phyloP scores from a whole-genome alignment of 30 jellyfish, hydroid and myxozoan species.

The Nemopilema nomurai region DNA sequence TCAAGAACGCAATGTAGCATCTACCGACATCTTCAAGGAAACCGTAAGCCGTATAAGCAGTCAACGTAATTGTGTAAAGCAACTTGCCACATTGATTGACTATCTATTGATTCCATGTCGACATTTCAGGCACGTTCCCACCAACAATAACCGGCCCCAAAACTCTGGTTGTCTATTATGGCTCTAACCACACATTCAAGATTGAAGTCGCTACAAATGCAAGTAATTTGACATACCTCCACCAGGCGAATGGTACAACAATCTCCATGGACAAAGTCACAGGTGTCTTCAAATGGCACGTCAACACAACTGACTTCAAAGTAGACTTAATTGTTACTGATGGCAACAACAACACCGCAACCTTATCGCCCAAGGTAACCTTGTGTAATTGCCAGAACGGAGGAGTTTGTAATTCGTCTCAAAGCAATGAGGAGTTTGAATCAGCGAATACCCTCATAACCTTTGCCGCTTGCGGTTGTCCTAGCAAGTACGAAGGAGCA shows the following conservation, averaged over 20 bases:
- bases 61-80: too few species aligned
- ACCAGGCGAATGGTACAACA: conserved; percentile 33
- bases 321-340: conserved; percentile 31
- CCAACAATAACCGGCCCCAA: conserved; percentile 37
- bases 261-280: conserved; percentile 9
- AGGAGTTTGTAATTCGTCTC: conserved; percentile 29
- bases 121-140: conserved; percentile 34
- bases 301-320: neutral
- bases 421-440: neutral
- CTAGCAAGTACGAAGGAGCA: conserved; percentile 34
- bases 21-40: too few species aligned
- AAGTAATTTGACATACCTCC: conserved; percentile 14
- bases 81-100: too few species aligned
- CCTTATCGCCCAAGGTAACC: conserved; percentile 6
- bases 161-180: conserved; percentile 17
- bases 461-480: conserved; percentile 39
- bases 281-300: conserved; percentile 38
- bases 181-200: conserved; percentile 2
- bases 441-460: neutral
- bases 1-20: too few species aligned
- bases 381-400: conserved; percentile 49
- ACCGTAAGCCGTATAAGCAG: too few species aligned
- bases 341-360: conserved; percentile 8
- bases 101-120: too few species aligned
- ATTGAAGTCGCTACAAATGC: conserved; percentile 13